Evolutionary conservation across 1,140 invertebrate species (phyloP).

Genomic region (Apis cerana): DNA sequence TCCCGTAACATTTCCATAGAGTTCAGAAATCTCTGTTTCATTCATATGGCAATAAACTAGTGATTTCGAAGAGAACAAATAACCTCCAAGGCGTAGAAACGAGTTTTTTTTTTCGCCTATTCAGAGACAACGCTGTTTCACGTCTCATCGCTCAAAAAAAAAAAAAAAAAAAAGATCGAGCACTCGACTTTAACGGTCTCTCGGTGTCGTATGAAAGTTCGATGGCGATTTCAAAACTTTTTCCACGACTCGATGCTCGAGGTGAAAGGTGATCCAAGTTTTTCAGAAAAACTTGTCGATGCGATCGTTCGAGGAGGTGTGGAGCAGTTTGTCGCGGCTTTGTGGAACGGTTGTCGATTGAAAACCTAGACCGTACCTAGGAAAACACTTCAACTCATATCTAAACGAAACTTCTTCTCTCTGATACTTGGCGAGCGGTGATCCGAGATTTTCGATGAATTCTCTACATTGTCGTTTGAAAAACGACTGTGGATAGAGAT

Average conservation of each 20-base stretch:
- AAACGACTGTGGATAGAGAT: neutral
- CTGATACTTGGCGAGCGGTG: neutral
- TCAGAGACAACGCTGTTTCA: neutral
- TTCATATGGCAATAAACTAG: neutral
- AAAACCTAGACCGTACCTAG: neutral
- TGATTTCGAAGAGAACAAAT: neutral
- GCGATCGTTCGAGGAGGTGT: neutral
- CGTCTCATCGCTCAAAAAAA: neutral
- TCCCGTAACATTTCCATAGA: neutral
- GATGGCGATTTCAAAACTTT: too few species aligned
- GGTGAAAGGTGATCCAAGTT: neutral
- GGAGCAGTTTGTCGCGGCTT: neutral
- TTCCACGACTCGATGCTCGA: too few species aligned
- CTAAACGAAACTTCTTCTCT: neutral
- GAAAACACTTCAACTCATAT: too few species aligned
- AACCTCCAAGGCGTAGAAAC: too few species aligned
- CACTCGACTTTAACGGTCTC: conserved; percentile 4
- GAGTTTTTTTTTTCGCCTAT: neutral
- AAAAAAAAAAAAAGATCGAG: neutral
- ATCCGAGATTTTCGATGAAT: neutral
- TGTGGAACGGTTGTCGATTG: neutral
- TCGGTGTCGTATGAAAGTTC: too few species aligned
- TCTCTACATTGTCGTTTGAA: neutral
- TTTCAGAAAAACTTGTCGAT: neutral
- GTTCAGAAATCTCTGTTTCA: neutral